These are phyloP conservation scores for Alethe castanea DNA, from an alignment of 2,113 vertebrate species.

Conservation along the genomic window DNA sequence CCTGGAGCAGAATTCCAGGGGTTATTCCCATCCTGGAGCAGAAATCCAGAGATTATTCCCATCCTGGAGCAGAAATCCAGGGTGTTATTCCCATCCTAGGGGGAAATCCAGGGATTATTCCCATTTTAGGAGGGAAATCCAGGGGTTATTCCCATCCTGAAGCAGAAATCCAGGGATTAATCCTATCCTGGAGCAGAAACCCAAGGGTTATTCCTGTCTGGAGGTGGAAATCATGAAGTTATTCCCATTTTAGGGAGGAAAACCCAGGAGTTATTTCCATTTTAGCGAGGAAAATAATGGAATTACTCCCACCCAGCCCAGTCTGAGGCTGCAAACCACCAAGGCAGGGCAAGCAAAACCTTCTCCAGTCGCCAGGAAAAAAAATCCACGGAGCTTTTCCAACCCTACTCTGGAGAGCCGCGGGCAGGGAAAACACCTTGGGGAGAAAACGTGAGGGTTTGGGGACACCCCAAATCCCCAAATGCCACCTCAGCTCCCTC, in stretches of 20 bases:
- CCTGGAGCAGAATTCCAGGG: rapidly evolving
- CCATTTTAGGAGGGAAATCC: not conserved
- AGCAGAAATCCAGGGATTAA: too few relatives aligned
- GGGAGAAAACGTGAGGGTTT: too few relatives aligned
- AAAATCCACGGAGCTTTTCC: rapidly evolving
- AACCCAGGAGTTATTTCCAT: not conserved
- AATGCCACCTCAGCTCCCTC: not conserved
- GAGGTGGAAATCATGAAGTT: not conserved
- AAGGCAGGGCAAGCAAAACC: not conserved
- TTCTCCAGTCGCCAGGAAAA: not conserved
- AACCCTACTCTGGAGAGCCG: rapidly evolving
- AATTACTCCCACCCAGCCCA: not conserved
- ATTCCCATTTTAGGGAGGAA: too few relatives aligned
- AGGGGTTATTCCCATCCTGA: not conserved
- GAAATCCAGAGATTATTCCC: too few relatives aligned
- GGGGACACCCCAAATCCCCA: too few relatives aligned
- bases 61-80: too few relatives aligned
- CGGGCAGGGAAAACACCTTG: not conserved
- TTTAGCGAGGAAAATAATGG: too few relatives aligned
- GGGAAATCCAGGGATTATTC: not conserved
- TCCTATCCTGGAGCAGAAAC: too few relatives aligned
- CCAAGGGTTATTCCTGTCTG: too few relatives aligned
- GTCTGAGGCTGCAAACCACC: not conserved
- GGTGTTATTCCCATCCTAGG: too few relatives aligned
- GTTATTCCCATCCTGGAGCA: not conserved